Conservation (phyloP, 2,797 vertebrate species). For the Eremophila alpestris region DNA sequence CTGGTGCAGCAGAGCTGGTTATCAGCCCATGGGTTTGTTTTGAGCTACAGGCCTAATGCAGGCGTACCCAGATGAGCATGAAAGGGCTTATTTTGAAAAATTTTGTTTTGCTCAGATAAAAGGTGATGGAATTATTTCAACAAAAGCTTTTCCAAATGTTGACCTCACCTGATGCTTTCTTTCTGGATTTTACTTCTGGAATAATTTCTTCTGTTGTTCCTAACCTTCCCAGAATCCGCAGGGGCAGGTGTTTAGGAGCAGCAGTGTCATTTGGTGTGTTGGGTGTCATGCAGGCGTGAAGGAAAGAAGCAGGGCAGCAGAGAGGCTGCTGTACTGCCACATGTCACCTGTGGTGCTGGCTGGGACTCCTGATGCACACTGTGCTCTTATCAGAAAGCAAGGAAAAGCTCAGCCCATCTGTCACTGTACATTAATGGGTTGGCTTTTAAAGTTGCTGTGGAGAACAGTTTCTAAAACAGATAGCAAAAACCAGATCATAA, state of each 20-base stretch:
- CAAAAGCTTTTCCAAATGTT: background rate
- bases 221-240: background rate
- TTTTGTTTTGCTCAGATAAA: background rate
- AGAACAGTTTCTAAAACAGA: background rate
- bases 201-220: background rate
- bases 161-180: background rate
- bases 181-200: background rate
- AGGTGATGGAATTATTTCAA: background rate
- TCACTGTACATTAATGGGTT: background rate
- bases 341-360: background rate
- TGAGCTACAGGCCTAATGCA: background rate
- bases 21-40: background rate
- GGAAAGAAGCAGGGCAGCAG: background rate
- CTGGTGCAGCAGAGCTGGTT: slow-evolving; percentile 1
- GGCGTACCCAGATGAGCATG: background rate
- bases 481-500: background rate
- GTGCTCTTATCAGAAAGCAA: background rate
- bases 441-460: background rate
- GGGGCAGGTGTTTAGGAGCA: background rate
- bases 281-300: background rate
- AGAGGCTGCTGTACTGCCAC: background rate
- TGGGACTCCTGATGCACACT: background rate
- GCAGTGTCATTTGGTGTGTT: background rate
- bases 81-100: background rate
- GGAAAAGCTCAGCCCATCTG: background rate